Base-by-base conservation (phyloP, 2,113 vertebrate species). In the Acrocephalus kingi region DNA sequence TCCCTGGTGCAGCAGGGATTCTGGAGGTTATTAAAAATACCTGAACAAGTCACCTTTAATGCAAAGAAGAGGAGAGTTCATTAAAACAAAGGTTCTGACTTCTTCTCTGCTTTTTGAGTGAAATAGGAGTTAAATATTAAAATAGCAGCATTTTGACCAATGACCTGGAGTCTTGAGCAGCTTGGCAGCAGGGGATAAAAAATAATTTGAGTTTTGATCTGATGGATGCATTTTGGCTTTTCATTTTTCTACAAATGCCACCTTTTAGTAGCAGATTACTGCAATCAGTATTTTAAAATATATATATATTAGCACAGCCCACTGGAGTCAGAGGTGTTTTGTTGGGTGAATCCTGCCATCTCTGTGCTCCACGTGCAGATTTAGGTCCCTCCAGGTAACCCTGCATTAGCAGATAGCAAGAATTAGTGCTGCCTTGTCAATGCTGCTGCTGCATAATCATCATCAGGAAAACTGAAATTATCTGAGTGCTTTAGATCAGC, bases 361-460 rank as follows among this genome's bases (percentile, higher is more conserved):
- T 86, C 16, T 46, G 8, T 72, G 90, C 68, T 84, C 41, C n/a
- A 55, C 9, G 66, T 52, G 73, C 48, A 69, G 27, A 28, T 54
- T 31, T 14, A 69, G 55, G 37, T 91, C 67, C 77, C 71, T 91
- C 24, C 92, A 93, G 86, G 83, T 95, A 71, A 27, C 63, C 63
- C 82, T 83, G 75, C n/a, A 4, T 52, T 46, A 67, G 81, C 84
- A 87, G 85, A 68, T 61, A 90, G 88, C 67, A 68, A 30, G 59
- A 80, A 33, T 55, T 73, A 68, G 25, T 43, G 73, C 39, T 64
- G 55, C 5, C 69, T 56, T 71, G 37, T 84, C 63, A 79, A 1
- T 67, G 39, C 13, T 80, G 82, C 63, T 76, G 95, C 94, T 81
- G 74, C 77, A 35, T 75, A 80, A 89, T 85, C 93, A 67, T 58